These are phyloP conservation scores for Leptura quadrifasciata DNA, from an alignment of 2,888 invertebrate genomes.

Conservation along the genomic window DNA sequence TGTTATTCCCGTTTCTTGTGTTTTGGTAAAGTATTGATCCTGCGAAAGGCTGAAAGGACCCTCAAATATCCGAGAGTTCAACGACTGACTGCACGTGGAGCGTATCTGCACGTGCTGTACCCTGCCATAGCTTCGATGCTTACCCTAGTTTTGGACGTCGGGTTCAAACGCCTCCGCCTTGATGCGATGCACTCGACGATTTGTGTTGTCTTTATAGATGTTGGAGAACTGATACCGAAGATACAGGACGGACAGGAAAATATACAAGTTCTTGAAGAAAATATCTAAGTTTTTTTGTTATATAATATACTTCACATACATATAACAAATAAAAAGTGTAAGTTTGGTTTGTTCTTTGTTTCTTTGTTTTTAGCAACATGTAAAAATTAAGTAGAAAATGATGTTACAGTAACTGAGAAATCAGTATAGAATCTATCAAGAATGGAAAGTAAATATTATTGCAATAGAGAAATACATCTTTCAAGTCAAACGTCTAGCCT, in stretches of 20 bases:
- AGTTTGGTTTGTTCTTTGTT: no score
- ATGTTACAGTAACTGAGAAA: no score
- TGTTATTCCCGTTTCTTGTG: slow-evolving; percentile 45
- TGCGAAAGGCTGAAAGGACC: slow-evolving; percentile 43
- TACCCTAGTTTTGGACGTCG: slow-evolving; percentile 67
- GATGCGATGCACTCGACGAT: slow-evolving; percentile 28
- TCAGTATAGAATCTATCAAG: no score
- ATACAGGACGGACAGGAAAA: slow-evolving; percentile 1
- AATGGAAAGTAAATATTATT: no score
- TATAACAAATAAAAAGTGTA: no score
- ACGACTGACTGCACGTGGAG: slow-evolving; percentile 65
- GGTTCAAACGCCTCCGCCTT: slow-evolving; percentile 57
- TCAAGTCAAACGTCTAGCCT: no score
- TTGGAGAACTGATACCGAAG: not conserved
- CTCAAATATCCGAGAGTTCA: slow-evolving; percentile 59
- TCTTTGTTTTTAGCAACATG: no score
- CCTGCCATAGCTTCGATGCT: slow-evolving; percentile 66
- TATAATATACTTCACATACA: no score
- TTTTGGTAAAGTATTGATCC: slow-evolving; percentile 51
- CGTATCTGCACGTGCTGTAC: slow-evolving; percentile 66
- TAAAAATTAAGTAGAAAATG: no score
- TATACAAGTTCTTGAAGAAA: not conserved
- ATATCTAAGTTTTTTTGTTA: no score
- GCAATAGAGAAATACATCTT: no score
- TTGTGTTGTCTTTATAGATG: slow-evolving; percentile 32